Evolutionary conservation across 1,140 invertebrate species (phyloP), one percentile per base, ranked within the genome.

Genomic region (Drosophila kepulauana): DNA sequence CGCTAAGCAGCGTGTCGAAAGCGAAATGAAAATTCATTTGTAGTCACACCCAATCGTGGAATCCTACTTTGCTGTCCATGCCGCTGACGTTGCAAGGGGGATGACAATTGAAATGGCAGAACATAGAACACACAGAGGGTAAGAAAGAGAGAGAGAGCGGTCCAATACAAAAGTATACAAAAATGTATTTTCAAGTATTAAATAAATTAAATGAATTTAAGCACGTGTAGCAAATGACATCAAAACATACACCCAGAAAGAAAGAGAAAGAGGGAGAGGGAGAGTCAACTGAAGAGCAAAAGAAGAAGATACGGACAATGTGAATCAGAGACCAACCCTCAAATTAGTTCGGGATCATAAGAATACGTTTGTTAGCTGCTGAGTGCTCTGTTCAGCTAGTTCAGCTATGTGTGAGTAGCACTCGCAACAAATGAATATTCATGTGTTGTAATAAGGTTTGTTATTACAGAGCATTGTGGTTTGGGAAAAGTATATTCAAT

Each of bases 141-240:
- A 10, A 33, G 10, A 11, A 1, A 33, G 8, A 38, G 41, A 43
- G 49, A 43, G 30, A 46, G 41, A 49, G 62, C 49, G 49, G 28
- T 62, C 49, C 78, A 87, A 86, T 81, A 79, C 79, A 74, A 87
- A 79, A 71, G 77, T 82, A 78, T 78, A 88, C 84, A 87, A 88
- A 69, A 88, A 84, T 82, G 63, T 75, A 89, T 89, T 89, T 88
- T 88, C 81, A 75, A 88, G 85, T 89, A 85, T 88, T 88, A 89
- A 88, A 88, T 88, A 88, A 88, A 88, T 88, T 88, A 88, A 84
- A 88, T 85, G 78, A 81, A 89, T 69, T 78, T 79, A 85, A 88
- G 85, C 81, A 89, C 81, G 84, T 88, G 84, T 89, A 89, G 75
- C 84, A 87, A 88, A 88, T 89, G 85, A 75, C 84, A 88, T 75